Evolutionary conservation across 35 echinoderm and acorn worm species (phyloP).

Genomic region (Antedon bifida): DNA sequence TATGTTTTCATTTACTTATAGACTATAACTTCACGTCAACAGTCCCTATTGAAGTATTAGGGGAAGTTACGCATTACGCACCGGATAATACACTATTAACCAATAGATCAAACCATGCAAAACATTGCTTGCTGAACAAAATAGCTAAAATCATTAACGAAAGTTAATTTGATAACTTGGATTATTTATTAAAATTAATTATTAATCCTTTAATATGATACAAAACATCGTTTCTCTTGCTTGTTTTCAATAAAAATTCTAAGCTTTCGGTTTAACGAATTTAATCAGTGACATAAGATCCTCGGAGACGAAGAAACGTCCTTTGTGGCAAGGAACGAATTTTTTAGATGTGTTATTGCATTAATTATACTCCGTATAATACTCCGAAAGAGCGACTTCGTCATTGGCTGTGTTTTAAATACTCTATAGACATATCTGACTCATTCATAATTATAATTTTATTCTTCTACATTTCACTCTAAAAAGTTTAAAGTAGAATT

Average conservation of each 20-base stretch:
- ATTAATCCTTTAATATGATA: no score
- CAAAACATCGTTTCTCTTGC: not conserved
- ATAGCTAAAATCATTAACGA: no score
- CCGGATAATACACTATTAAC: not conserved
- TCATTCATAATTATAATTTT: no score
- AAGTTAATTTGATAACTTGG: no score
- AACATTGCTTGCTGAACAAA: no score
- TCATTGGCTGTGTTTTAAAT: no score
- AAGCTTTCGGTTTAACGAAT: not conserved
- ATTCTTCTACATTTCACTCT: no score
- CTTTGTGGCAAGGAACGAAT: not conserved
- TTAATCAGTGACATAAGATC: not conserved
- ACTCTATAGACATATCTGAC: no score
- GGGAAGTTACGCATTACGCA: not conserved
- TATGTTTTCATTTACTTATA: not conserved
- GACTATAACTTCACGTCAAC: not conserved
- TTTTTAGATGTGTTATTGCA: not conserved
- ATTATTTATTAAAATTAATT: no score
- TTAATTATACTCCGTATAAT: no score
- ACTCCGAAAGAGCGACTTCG: no score
- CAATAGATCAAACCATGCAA: not conserved
- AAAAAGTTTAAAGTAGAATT: no score
- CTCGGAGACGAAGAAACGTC: not conserved
- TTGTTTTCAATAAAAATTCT: not conserved
- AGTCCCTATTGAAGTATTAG: not conserved